These are phyloP conservation scores for Mus spretus DNA, from an alignment of 2,797 vertebrate species.

Conservation along the genomic window DNA sequence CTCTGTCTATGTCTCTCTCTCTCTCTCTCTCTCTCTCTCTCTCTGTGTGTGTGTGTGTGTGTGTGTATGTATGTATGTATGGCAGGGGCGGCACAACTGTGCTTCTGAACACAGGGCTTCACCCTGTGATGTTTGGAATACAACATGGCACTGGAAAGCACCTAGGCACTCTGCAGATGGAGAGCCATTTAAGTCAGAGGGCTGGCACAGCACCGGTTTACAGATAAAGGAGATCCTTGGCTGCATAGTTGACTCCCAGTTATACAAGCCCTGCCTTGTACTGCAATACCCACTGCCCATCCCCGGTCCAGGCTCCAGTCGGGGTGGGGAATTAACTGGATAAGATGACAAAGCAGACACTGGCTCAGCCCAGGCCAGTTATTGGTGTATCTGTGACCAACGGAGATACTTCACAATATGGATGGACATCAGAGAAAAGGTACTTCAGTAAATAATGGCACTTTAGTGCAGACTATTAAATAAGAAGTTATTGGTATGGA, in stretches of 20 bases:
- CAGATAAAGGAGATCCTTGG: background rate
- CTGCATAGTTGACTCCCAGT: background rate
- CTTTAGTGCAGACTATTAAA: slow-evolving; percentile 10
- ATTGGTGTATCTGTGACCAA: accelerated
- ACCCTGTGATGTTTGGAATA: background rate
- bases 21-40: background rate
- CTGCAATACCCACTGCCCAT: background rate
- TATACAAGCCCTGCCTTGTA: background rate
- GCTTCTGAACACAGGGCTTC: background rate
- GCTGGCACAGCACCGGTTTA: background rate
- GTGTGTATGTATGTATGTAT: background rate
- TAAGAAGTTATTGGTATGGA: background rate
- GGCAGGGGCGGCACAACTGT: accelerated
- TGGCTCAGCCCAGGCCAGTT: background rate
- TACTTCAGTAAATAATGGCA: background rate
- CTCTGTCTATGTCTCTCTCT: background rate
- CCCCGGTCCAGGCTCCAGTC: accelerated
- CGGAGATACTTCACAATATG: background rate
- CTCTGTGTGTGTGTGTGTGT: background rate
- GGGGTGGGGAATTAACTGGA: background rate
- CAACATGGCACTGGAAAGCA: background rate
- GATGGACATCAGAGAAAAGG: accelerated
- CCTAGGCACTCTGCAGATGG: background rate
- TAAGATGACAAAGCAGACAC: background rate
- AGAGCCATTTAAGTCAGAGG: background rate